phyloP scores from a whole-genome alignment of 2,888 invertebrate genomes.

The Calameuta idolon region DNA sequence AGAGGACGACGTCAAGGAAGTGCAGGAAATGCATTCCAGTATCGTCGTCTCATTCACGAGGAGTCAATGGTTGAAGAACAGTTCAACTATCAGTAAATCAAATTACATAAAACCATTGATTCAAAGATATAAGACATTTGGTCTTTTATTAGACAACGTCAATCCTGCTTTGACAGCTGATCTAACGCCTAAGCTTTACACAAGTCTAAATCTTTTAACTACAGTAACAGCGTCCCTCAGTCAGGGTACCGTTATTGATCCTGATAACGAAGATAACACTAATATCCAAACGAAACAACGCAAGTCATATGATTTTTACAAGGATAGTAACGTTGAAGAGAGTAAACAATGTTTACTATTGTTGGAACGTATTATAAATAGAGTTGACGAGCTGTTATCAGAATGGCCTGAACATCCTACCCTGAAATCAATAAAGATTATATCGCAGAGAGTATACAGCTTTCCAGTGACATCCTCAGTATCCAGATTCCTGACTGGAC shows the following conservation, averaged over 20 bases:
- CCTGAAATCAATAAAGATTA: conserved; percentile 78
- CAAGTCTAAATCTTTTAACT: conserved; percentile 72
- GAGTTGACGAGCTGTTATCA: conserved; percentile 74
- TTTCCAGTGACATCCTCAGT: conserved; percentile 87
- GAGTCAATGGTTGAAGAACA: conserved; percentile 73
- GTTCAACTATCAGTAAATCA: conserved; percentile 39
- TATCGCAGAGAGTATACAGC: conserved; percentile 74
- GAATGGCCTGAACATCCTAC: conserved; percentile 95
- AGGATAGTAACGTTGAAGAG: conserved; percentile 84
- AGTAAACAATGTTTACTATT: conserved; percentile 79
- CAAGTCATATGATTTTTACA: conserved; percentile 80
- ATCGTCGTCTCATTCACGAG: conserved; percentile 72
- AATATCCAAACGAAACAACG: conserved; percentile 13
- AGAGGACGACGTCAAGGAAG: conserved; percentile 71
- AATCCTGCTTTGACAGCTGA: conserved; percentile 70
- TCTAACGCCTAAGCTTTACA: conserved; percentile 70
- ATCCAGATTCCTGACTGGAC: conserved; percentile 88
- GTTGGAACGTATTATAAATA: conserved; percentile 74
- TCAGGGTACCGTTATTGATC: conserved; percentile 54
- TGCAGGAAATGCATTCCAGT: conserved; percentile 74
- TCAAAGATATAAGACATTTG: conserved; percentile 73
- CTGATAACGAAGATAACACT: conserved; percentile 5
- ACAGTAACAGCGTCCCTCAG: conserved; percentile 68
- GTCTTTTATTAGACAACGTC: conserved; percentile 69
- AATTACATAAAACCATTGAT: conserved; percentile 70